These are phyloP conservation scores for Tetranychus cinnabarinus DNA, from an alignment of 1,140 invertebrate species.

Conservation along the genomic window DNA sequence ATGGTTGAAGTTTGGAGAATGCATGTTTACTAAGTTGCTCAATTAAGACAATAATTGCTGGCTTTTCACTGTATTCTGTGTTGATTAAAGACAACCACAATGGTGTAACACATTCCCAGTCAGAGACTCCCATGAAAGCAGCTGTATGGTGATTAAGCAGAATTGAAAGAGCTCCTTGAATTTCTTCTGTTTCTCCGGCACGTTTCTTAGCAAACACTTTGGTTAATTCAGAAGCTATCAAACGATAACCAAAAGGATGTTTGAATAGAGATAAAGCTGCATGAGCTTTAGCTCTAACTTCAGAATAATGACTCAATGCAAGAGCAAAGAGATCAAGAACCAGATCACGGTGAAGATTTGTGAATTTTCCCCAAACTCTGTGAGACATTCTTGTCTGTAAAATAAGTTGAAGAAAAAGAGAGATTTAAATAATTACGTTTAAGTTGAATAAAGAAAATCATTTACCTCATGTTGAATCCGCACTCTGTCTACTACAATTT, in stretches of 20 bases:
- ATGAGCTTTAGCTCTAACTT: slow-evolving; percentile 38
- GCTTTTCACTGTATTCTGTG: slow-evolving; percentile 51
- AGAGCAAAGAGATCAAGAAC: slow-evolving; percentile 37
- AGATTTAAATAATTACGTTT: not conserved
- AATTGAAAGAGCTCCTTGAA: slow-evolving; percentile 55
- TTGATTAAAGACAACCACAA: slow-evolving; percentile 49
- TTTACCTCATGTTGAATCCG: slow-evolving; percentile 37
- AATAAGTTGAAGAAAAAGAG: not conserved
- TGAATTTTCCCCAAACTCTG: slow-evolving; percentile 15
- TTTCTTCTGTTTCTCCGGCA: slow-evolving; percentile 36
- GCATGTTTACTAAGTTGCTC: slow-evolving; percentile 30
- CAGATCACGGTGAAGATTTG: slow-evolving; percentile 31
- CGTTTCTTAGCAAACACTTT: slow-evolving; percentile 32
- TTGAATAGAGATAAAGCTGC: slow-evolving; percentile 25
- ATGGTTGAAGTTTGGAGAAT: slow-evolving; percentile 25
- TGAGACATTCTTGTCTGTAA: not conserved
- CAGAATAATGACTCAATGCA: slow-evolving; percentile 39
- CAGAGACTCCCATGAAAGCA: slow-evolving; percentile 36
- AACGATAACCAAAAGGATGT: slow-evolving; percentile 30
- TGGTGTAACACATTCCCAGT: slow-evolving; percentile 42
- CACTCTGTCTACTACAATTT: slow-evolving; percentile 35
- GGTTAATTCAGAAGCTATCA: slow-evolving; percentile 32
- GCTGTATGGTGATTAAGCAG: slow-evolving; percentile 36
- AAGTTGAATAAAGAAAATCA: not conserved
- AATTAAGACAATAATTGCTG: slow-evolving; percentile 46